Percentiles rank a stretch among this genome's conserved stretches.
Conservation (phyloP, 2,797 vertebrate genomes). For the Tadarida brasiliensis region DNA sequence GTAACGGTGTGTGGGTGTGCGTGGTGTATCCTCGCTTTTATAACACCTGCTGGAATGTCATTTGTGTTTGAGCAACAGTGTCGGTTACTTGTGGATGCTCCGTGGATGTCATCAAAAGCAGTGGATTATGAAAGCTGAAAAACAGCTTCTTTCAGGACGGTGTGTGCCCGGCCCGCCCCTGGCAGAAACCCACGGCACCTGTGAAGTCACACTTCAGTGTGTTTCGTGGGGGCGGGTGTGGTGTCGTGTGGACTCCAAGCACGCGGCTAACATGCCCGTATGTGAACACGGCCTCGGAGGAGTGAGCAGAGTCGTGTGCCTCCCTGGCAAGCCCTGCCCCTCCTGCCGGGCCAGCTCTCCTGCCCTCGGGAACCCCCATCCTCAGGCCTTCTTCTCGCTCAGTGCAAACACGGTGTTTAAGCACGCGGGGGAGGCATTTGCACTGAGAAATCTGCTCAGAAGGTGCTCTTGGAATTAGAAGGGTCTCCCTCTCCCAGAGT, state of each 20-base stretch:
- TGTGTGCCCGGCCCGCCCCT: background rate
- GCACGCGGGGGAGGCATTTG: background rate
- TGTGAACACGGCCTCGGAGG: background rate
- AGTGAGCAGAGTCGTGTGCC: background rate
- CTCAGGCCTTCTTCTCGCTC: background rate
- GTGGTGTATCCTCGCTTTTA: background rate
- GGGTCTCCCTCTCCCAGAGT: background rate
- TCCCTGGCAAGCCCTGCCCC: background rate
- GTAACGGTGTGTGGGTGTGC: background rate
- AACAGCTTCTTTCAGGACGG: background rate
- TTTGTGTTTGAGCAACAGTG: background rate
- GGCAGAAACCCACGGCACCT: background rate
- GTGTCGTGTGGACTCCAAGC: background rate
- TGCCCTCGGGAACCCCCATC: background rate
- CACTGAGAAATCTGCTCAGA: background rate
- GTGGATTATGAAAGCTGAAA: background rate
- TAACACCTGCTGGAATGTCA: background rate
- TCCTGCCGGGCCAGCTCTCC: background rate
- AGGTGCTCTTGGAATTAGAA: background rate
- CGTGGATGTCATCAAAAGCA: background rate
- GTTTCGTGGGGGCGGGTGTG: accelerated
- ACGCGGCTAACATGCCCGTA: background rate
- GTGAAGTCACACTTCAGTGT: background rate
- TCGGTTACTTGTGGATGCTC: too few species aligned
- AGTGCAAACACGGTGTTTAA: background rate